These are phyloP conservation scores for Lochmaea crataegi DNA, from an alignment of 2,888 invertebrate genomes.

Conservation along the genomic window DNA sequence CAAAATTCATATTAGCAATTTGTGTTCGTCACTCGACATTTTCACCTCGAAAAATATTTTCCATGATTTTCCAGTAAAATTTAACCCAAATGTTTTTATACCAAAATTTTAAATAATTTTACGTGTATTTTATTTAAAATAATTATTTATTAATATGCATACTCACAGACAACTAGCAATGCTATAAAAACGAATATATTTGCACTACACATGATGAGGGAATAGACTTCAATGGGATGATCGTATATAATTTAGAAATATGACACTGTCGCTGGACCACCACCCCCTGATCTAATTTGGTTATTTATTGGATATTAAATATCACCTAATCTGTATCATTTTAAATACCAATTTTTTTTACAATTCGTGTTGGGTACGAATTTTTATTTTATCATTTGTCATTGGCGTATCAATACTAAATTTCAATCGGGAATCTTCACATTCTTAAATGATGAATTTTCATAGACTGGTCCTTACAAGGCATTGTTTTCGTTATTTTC, in stretches of 20 bases:
- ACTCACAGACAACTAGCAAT: constrained; percentile 33
- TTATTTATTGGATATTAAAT: constrained; percentile 21
- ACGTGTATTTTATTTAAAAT: neutral
- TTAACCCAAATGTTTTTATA: too few relatives aligned
- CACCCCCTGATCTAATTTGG: constrained; percentile 39
- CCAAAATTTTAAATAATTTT: too few relatives aligned
- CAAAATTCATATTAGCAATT: too few relatives aligned
- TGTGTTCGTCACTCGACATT: too few relatives aligned
- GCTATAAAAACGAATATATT: constrained; percentile 18
- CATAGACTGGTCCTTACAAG: too few relatives aligned
- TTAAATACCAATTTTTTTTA: neutral
- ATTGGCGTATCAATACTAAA: too few relatives aligned
- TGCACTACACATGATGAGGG: constrained; percentile 26
- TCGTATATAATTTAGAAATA: constrained; percentile 24
- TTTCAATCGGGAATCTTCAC: too few relatives aligned
- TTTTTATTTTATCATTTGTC: neutral
- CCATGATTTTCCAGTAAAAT: too few relatives aligned
- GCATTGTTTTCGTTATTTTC: too few relatives aligned
- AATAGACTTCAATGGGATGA: constrained; percentile 21
- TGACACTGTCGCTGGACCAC: constrained; percentile 25
- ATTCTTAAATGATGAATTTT: too few relatives aligned
- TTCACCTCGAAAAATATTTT: too few relatives aligned
- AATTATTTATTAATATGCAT: neutral
- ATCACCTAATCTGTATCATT: neutral
- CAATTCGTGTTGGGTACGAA: neutral